phyloP scores from a whole-genome alignment of 1,140 invertebrate genomes.

The Aporrectodea caliginosa region DNA sequence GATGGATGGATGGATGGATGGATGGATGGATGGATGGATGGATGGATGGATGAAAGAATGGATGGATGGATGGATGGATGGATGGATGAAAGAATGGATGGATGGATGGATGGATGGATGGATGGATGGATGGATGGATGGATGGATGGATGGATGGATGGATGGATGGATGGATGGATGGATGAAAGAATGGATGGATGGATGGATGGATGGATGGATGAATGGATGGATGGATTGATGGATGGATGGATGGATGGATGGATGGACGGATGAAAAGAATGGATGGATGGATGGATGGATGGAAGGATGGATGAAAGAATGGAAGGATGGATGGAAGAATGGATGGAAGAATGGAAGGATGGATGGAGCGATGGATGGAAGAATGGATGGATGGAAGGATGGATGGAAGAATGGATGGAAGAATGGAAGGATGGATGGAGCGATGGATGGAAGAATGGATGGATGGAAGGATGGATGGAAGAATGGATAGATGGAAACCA shows the following conservation, averaged over 20 bases:
- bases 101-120: too few species aligned
- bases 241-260: background rate
- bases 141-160: slow-evolving; percentile 1
- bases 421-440: background rate
- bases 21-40: too few species aligned
- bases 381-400: background rate
- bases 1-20: too few species aligned
- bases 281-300: background rate
- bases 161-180: background rate
- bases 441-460: background rate
- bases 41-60: too few species aligned
- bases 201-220: background rate
- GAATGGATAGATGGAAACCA: background rate
- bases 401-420: background rate
- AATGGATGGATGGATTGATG: background rate
- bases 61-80: too few species aligned
- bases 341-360: background rate
- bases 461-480: background rate
- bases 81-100: too few species aligned
- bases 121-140: too few species aligned
- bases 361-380: background rate
- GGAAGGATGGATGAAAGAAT: background rate
- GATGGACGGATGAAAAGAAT: background rate
- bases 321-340: background rate
- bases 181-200: background rate